Evolutionary conservation across 2,888 invertebrate genomes (phyloP), one percentile per base, ranked within the genome.

Genomic region (Drosophila limbata): DNA sequence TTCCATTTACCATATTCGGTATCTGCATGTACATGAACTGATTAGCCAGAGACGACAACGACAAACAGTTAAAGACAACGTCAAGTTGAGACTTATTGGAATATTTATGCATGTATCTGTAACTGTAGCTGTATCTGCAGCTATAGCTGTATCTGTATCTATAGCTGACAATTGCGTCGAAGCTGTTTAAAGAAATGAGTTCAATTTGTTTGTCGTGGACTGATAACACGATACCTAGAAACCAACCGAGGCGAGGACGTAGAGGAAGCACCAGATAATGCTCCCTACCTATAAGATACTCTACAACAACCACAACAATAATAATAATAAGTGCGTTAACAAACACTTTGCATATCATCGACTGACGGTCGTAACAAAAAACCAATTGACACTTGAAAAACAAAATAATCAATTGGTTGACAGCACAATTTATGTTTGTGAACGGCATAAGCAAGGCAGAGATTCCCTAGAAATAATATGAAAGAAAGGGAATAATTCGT

Each of bases 1-100:
- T 79, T 84, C 86, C 84, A 84, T 83, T 84, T 84, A 85, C 84
- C 84, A 84, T 84, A 84, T 83, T 86, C 84, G 87, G 81, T 63
- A 59, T 64, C 48, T 60, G 57, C 68, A 66, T 61, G 56, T 61
- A 66, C 67, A 63, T 69, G 64, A 76, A 82, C 70, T 79, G 75
- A 81, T 80, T 83, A 84, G 80, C 78, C 47, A 15, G 10, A 44
- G 44, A 56, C 55, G 55, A 45, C 53, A 55, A 69, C 81, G 61
- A 57, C 59, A 55, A 55, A 63, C 52, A 33, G 64, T 67, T 77
- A 69, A 65, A 65, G 60, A 73, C 79, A 74, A 62, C 71, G 69
- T 86, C 83, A 78, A 72, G 57, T 77, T 72, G 64, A 64, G 77
- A 68, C 84, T 88, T 88, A 87, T 83, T 81, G 81, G 73, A 81